Evolutionary conservation across 2,888 invertebrate species (phyloP).

Genomic region (Geotrupes spiniger): DNA sequence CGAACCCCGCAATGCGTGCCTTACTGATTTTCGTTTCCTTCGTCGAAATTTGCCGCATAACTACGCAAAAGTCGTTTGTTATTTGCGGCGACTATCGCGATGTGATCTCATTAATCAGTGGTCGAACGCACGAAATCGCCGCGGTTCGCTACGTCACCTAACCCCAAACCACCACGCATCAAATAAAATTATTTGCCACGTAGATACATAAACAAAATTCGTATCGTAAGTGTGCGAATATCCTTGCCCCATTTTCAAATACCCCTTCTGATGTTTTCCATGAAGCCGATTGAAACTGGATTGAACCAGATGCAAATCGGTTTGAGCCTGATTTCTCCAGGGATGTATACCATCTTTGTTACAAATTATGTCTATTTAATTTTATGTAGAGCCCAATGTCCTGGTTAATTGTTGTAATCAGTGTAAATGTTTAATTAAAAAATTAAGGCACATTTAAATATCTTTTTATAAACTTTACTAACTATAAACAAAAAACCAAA

Average conservation of each 20-base stretch:
- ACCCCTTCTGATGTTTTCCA: background rate
- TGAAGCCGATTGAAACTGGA: slow-evolving; percentile 2
- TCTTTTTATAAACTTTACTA: too few relatives aligned
- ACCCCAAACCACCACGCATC: slow-evolving; percentile 1
- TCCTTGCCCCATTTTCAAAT: background rate
- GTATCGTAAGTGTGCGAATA: too few relatives aligned
- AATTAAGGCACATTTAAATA: too few relatives aligned
- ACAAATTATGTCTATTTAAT: slow-evolving; percentile 1
- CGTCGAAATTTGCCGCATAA: slow-evolving; percentile 2
- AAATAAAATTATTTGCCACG: too few relatives aligned
- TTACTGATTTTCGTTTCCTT: background rate
- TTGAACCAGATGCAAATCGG: slow-evolving; percentile 13
- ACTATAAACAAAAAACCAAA: too few relatives aligned
- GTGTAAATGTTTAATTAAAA: too few relatives aligned
- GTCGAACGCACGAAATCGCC: background rate
- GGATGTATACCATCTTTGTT: background rate
- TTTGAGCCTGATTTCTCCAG: slow-evolving; percentile 12
- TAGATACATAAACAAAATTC: too few relatives aligned
- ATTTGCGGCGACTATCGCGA: slow-evolving; percentile 3
- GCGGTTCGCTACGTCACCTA: slow-evolving; percentile 31
- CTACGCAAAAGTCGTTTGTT: background rate
- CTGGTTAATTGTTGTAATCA: too few relatives aligned
- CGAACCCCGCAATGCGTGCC: background rate
- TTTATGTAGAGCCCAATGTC: background rate
- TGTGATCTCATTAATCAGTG: slow-evolving; percentile 22